Base-by-base conservation (phyloP, 2,797 vertebrate genomes). In the Coilia nasus region DNA sequence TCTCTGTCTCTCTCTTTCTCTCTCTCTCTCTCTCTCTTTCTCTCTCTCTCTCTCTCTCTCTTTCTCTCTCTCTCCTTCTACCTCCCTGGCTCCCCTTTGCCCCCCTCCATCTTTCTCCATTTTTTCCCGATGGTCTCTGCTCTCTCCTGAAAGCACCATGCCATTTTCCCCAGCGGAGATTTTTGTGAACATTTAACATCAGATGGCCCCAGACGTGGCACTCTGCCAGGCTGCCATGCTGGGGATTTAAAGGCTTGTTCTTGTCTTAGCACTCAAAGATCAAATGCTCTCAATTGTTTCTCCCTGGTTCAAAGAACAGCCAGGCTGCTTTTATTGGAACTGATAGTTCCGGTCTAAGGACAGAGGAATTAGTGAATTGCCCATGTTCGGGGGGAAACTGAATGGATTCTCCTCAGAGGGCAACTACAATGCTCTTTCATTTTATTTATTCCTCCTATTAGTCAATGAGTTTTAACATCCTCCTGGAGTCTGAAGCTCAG, bases 281-380 rank as follows among this genome's bases (percentile, higher is more conserved):
- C 83, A 88, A 82, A 86, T 88, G 81, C 84, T 83, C 83, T 78
- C 81, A 85, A 86, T 87, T 86, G 85, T 87, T 86, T 80, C 23
- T 59, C 46, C 44, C 81, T 14, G 17, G 81, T 19, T 81, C 23
- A 17, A 82, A 57, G 35, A 84, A 64, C n/a, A n/a, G 23, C 10
- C 15, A 64, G 44, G 83, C 14, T 28, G 28, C 41, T 84, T 82
- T 78, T 85, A 84, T 85, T 82, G 56, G 57, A 84, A 82, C 35
- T 84, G 81, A 88, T 84, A 80, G 56, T 71, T 87, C 31, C 21
- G 57, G 56, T 78, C 17, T 56, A 78, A 82, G 41, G 81, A 62
- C 17, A 83, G 54, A 82, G 67, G 81, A 84, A 62, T 83, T 67
- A 78, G 25, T 83, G 54, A 56, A 46, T 57, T 78, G 31, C 17